Evolutionary conservation across 2,888 invertebrate species (phyloP), one percentile per base, ranked within the genome.

Genomic region (Subacronicta megacephala): DNA sequence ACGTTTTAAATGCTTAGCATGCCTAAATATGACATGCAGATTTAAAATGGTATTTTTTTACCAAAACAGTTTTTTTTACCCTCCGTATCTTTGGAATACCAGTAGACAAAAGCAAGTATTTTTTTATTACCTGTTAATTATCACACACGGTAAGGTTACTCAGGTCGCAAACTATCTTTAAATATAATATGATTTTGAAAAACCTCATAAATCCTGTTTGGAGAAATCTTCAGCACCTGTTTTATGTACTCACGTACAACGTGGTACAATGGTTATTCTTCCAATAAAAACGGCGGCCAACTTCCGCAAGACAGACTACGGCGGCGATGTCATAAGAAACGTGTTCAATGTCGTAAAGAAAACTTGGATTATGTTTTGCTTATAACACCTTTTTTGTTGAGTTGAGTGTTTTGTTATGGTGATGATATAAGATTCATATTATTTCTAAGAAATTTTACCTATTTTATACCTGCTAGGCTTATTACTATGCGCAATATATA

Each of bases 251-350:
- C 56, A 56, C 41, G 50, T 47, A n/a, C 38, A 17, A n/a, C n/a
- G n/a, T n/a, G n/a, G 43, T 49, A 59, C 45, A 52, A 67, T 56
- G 68, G 57, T 68, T 59, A 72, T 74, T 58, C 54, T 55, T 31
- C 37, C 37, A 73, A 75, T 76, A 78, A 75, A 31, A 71, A 69
- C 65, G 59, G 57, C 56, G 58, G 37, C 47, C 50, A 76, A 75
- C 69, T 77, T 75, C 63, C 43, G 18, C 18, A 12, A 41, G 10
- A 47, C 72, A 49, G 53, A 49, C 46, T 56, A 17, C 41, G 54
- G 42, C 23, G 36, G 40, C n/a, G 38, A 41, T 41, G 57, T 66
- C 63, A 73, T 71, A 66, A 54, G 60, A 72, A 61, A 69, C 64
- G 69, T 72, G 58, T 64, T 60, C 49, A 53, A 43, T 42, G 46